Evolutionary conservation across 2,797 vertebrate species (phyloP), one percentile per base, ranked within the genome.

Genomic region (Benthosema pterotum): DNA sequence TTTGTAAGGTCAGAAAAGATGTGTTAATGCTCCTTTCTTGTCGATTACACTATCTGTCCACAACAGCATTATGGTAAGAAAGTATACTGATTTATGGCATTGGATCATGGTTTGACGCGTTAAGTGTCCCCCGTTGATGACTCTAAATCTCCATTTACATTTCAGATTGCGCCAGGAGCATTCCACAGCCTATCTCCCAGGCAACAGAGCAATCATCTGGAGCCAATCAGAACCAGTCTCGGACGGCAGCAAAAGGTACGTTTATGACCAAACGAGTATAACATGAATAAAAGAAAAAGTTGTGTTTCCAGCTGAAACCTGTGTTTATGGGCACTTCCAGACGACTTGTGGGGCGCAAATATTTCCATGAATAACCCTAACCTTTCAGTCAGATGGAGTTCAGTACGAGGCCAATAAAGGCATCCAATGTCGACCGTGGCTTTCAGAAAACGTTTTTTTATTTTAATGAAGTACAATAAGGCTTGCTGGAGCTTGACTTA

Each of bases 151-250:
- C 45, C 6, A 3, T 66, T 69, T 73, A 60, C 75, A 50, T 91
- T 92, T 63, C 78, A 97, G 96, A 92, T 63, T 94, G 94, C 94
- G 77, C 88, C 72, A 85, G 84, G 54, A 77, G 64, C 71, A 83
- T 46, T 67, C 74, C 83, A 7, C 87, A 83, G 1, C 52, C 85
- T 42, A n/a, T 80, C 54, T 60, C 91, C 69, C 74, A 82, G 79
- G 81, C 88, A 72, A 77, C 88, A 1, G 88, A 93, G 65, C 86
- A 83, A 76, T 81, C 92, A 52, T 85, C 87, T 72, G 90, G 77
- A 87, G 83, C 83, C 77, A 90, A 78, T 83, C 89, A 87, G 67
- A 91, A 79, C 60, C 57, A 74, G 14, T 55, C 77, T 57, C 91
- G 81, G 73, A 78, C 74, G 0, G 75, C 90, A 11, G 12, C 19